Base-by-base conservation (phyloP, 2,888 invertebrate genomes). In the Glaucopsyche alexis region DNA sequence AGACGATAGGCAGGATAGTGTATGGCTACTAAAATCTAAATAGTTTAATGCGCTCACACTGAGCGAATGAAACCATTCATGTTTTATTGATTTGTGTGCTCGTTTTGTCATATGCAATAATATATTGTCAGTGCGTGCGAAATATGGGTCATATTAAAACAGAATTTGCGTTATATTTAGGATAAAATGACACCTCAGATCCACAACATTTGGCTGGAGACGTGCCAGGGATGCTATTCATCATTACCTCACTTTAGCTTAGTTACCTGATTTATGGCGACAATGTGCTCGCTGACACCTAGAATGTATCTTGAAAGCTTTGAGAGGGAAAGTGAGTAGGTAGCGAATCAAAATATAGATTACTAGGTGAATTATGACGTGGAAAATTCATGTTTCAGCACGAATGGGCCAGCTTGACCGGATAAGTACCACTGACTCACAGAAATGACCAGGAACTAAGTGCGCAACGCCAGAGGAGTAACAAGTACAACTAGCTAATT, bases 191-290 rank as follows among this genome's bases (percentile, higher is more conserved):
- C 75, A 75, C 52, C 72, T 73, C 75, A 76, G 74, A 76, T 76
- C 75, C 78, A 76, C 74, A 77, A 75, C 78, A 78, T 74, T 74
- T 65, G 70, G 49, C 70, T 78, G 78, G 78, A 74, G 65, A 8
- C 9, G 11, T 42, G 78, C 78, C 77, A 78, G 74, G 47, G 71
- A 60, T 65, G 74, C 73, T 70, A 75, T 76, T 77, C 76, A 74
- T 76, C 76, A 75, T 75, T 75, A 77, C 71, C 69, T 69, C 69
- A 69, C 69, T 69, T 29, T 19, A 69, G 69, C 69, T 69, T 69
- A 69, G 69, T 14, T 69, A 69, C 69, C 69, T 69, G 69, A 69
- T 69, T 49, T 69, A 69, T 69, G 14, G 49, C 49, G 69, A 69
- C 69, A 69, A 69, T 49, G 49, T 49, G 69, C 14, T 14, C 29